phyloP scores from a whole-genome alignment of 2,797 vertebrate genomes.

The Thunnus albacares region DNA sequence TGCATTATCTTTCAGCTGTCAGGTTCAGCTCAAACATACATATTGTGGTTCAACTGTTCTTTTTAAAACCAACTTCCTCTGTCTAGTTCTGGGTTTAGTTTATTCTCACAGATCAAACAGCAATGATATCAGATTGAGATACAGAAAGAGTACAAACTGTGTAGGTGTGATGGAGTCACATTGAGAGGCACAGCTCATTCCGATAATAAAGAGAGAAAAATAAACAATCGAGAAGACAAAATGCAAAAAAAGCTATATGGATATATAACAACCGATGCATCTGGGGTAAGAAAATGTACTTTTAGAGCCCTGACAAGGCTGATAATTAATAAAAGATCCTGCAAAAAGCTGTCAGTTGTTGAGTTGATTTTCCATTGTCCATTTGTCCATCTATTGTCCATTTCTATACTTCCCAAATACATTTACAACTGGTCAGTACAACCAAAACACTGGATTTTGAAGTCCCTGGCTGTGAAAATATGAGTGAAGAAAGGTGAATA shows the following conservation, averaged over 20 bases:
- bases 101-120: slow-evolving; percentile 8
- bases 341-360: not conserved
- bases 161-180: not conserved
- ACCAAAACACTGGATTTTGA: too few species aligned
- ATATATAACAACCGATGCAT: not conserved
- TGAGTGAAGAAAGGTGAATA: slow-evolving; percentile 17
- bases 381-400: not conserved
- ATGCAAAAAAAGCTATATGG: slow-evolving; percentile 1
- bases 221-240: not conserved
- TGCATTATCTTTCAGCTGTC: not conserved
- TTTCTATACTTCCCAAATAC: not conserved
- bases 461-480: slow-evolving; percentile 1
- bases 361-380: not conserved
- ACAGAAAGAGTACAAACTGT: slow-evolving; percentile 4
- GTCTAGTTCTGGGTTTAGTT: not conserved
- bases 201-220: not conserved
- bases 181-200: not conserved
- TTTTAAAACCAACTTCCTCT: not conserved
- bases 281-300: not conserved
- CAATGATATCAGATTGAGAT: not conserved
- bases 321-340: not conserved
- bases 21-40: slow-evolving; percentile 12
- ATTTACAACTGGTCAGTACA: not conserved
- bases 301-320: not conserved
- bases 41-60: not conserved